Base-by-base conservation (phyloP, 2,888 invertebrate species). In the Andrena minutula region DNA sequence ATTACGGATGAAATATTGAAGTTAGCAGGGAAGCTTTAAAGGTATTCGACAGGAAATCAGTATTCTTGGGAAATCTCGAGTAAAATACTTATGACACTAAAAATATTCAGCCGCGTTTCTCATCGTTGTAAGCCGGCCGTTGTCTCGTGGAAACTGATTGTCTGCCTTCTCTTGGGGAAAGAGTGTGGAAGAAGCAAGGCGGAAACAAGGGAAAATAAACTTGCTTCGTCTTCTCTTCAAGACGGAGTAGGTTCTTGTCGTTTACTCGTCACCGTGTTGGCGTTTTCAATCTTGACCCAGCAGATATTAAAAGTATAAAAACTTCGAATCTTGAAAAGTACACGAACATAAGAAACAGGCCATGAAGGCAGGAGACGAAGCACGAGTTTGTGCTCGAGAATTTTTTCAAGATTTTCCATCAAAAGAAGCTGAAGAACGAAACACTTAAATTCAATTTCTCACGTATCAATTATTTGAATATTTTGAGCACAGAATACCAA, bases 61-160 rank as follows among this genome's bases (percentile, higher is more conserved):
- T 3, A 5, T 10, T 61, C 16, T 35, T 16, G 61, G 16, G 2
- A 47, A 56, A 70, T 30, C 63, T 69, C 23, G 12, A 20, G 51
- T 30, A 41, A 75, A 53, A 53, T 51, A 60, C 63, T 51, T 16
- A 28, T 6, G 20, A 32, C 28, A 49, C 63, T 10, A 6, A 63
- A 71, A 64, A 76, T 70, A 41, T 64, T 56, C 53, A 56, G 41
- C 7, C 23, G 30, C n/a, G 64, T 53, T 75, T 60, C 53, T 70
- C 58, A 65, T 47, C 41, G 70, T 49, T 68, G 10, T 49, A 5
- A 2, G 66, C 66, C 2, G 23, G 10, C 30, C 23, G 20, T 64
- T 53, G 35, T 70, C 53, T 53, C 30, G 51, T 32, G 32, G 65
- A 58, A 71, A 64, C 30, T 32, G 65, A 58, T 58, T 71, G 41